Base-by-base conservation (phyloP, 2,888 invertebrate genomes). In the Lydus trimaculatus region DNA sequence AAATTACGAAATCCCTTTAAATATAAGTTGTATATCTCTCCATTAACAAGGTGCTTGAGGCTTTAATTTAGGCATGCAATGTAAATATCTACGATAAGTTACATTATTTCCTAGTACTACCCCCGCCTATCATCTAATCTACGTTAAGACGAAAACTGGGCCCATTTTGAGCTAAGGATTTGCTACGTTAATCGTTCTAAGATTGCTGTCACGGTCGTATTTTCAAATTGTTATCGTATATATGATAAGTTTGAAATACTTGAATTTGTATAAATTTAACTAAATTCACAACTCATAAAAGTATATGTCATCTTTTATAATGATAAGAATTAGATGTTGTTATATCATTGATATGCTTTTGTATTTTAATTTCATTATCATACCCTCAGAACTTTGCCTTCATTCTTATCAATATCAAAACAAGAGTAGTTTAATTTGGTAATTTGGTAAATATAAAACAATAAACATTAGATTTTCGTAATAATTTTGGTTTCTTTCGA, bases 31-130 rank as follows among this genome's bases (percentile, higher is more conserved):
- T 76, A 76, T 75, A 76, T 76, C 75, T 80, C 77, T 78, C 79
- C 78, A 80, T 81, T 81, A 80, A 80, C 80, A 80, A 78, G 78
- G 80, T 80, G 78, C 79, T 80, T 77, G 77, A 75, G 79, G 78
- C 75, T 75, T 73, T 79, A 80, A 80, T 79, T 78, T 80, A 79
- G 76, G 77, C 77, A 75, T 75, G 75, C 75, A 75, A 78, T 80
- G 79, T 81, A 81, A 81, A 80, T 81, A 81, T 81, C 79, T 77
- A 74, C 79, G 79, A 79, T 80, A 80, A 79, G 78, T 80, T 79
- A 78, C 79, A 79, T 79, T 79, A 80, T 79, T 79, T 79, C 79
- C 74, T 75, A 76, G 43, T 17, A 43, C 17, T 43, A 43, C n/a
- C 43, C 43, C 43, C 15, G 75, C 76, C 74, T 20, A n/a, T 72